A percentile compares a stretch with the other conserved stretches of the same genome.
These are phyloP conservation scores for Lasioglossum oenotherae DNA, from an alignment of 2,888 invertebrate species.

Conservation along the genomic window DNA sequence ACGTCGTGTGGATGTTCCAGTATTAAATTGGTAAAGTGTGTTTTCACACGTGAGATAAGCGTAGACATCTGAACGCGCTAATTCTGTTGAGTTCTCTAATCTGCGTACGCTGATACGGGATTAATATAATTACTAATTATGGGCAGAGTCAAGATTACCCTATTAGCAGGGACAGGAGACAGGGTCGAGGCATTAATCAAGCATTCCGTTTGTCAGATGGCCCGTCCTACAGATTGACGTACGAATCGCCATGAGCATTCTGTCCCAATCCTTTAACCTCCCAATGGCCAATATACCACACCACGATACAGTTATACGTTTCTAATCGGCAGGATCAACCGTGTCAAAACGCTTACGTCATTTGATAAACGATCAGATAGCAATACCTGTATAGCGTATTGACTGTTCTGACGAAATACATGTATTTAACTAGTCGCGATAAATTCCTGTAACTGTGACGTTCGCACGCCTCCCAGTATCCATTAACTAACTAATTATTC, in stretches of 20 bases:
- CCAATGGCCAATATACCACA: conserved; percentile 47
- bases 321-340: conserved; percentile 34
- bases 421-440: background rate
- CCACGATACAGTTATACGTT: conserved; percentile 30
- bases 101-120: background rate
- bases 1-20: background rate
- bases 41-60: background rate
- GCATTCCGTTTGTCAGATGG: conserved; percentile 57
- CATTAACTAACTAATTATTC: too few relatives aligned
- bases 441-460: background rate
- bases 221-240: conserved; percentile 49
- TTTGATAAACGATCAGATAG: conserved; percentile 26
- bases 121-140: conserved; percentile 44
- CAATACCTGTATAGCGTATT: background rate
- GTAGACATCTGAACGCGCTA: background rate
- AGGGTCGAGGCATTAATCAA: conserved; percentile 46
- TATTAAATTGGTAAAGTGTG: background rate
- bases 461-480: background rate
- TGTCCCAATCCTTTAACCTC: conserved; percentile 53
- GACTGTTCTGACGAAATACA: conserved; percentile 7
- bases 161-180: conserved; percentile 14
- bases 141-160: conserved; percentile 41
- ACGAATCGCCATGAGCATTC: conserved; percentile 53
- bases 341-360: conserved; percentile 24
- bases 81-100: conserved; percentile 1